Percentiles rank a stretch among this genome's conserved stretches.
Conservation (phyloP, 1,140 invertebrate genomes). For the Lycorma delicatula region DNA sequence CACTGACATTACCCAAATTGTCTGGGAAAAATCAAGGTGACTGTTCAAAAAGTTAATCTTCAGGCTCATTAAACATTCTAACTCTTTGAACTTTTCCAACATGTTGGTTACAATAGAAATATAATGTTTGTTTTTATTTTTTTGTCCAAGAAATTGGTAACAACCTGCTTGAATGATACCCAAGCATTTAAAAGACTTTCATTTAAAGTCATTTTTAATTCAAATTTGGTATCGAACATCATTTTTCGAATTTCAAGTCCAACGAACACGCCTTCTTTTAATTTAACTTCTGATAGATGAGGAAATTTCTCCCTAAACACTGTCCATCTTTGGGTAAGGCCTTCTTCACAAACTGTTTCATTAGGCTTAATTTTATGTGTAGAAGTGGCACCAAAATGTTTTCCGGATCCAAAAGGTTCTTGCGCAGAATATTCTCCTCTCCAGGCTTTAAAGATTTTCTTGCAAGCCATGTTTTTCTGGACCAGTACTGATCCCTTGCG, state of each 20-base stretch:
- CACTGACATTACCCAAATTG: conserved; percentile 33
- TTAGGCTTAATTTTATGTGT: conserved; percentile 37
- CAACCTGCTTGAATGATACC: conserved; percentile 20
- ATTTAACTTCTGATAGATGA: conserved; percentile 31
- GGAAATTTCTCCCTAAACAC: conserved; percentile 32
- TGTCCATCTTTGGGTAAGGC: conserved; percentile 30
- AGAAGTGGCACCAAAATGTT: conserved; percentile 27
- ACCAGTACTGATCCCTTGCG: conserved; percentile 32
- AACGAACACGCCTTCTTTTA: conserved; percentile 33
- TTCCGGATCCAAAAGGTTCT: conserved; percentile 29
- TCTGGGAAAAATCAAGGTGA: conserved; percentile 35
- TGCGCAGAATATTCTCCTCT: conserved; percentile 32
- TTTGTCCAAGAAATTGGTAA: conserved; percentile 28
- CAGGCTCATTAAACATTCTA: conserved; percentile 36
- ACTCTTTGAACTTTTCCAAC: conserved; percentile 24
- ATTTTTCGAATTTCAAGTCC: conserved; percentile 32
- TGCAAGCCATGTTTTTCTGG: conserved; percentile 29
- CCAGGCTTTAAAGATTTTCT: conserved; percentile 28
- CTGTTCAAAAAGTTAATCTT: conserved; percentile 36
- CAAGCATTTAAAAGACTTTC: conserved; percentile 23
- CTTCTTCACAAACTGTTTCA: too few species aligned
- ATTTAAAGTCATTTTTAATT: conserved; percentile 14
- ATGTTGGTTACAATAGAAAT: conserved; percentile 27
- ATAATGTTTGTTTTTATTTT: conserved; percentile 29
- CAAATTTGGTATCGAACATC: conserved; percentile 22